Base-by-base conservation (phyloP, 2,113 vertebrate genomes). In the Chaetodon auriga region DNA sequence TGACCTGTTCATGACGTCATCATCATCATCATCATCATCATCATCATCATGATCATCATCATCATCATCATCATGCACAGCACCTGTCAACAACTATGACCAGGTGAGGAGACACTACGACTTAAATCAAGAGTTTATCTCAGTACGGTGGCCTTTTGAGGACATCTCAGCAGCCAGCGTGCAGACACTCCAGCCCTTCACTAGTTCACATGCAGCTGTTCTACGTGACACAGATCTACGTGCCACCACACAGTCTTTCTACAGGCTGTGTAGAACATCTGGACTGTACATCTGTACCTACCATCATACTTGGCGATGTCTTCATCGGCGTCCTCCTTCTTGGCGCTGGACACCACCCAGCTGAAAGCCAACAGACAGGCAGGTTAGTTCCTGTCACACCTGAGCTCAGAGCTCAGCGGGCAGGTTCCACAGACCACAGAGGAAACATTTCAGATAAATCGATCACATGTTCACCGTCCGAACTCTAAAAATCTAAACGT, bases 231-330 rank as follows among this genome's bases (percentile, higher is more conserved):
- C 38, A 41, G 6, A 30, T 30, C 30, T 30, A 30, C 30, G 30
- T 30, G 30, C 30, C 30, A 30, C 3, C 30, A n/a, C n/a, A n/a
- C n/a, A 30, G 30, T 30, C 2, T 30, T 3, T 30, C 30, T 3
- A 30, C 30, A 30, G 1, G 30, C 30, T 30, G 30, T 30, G 30
- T 3, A 30, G 3, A 48, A 45, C 43, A 45, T 7, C 10, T 4
- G 11, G 51, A 13, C n/a, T 55, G 10, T 12, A 6, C n/a, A 30
- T 15, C 5, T 30, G 18, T 7, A 72, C 97, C 90, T 84, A 99
- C 98, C 98, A 45, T 99, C 98, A 0, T 99, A 99, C 88, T 98
- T 99, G 1, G 98, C 96, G 68, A 99, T 99, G 9, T 99, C 98
- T 82, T 99, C 98, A 87, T 99, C 98, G 0, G 96, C 94, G 35